Conservation (phyloP, 2,888 invertebrate genomes). For the Lissocephala sabroskyi region DNA sequence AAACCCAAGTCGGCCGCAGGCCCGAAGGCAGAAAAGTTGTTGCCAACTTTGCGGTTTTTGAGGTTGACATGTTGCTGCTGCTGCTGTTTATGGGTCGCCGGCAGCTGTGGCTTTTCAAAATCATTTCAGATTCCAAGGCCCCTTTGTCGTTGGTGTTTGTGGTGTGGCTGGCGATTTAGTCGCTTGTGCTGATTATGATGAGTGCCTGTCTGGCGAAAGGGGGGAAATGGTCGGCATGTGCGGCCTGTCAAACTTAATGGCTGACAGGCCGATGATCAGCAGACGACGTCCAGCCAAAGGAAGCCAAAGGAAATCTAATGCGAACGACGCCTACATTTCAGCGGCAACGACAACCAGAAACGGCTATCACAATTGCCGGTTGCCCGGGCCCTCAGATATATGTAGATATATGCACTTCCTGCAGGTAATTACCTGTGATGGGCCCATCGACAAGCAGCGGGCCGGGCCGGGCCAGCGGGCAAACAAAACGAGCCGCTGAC, state of each 20-base stretch:
- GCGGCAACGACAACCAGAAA: no score
- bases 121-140: no score
- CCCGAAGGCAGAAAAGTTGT: slow-evolving; percentile 39
- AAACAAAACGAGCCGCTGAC: slow-evolving; percentile 59
- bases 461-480: slow-evolving; percentile 5
- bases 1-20: neutral
- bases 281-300: no score
- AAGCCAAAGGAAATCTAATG: no score
- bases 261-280: no score
- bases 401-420: slow-evolving; percentile 60
- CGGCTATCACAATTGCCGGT: no score
- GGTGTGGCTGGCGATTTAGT: neutral
- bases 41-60: slow-evolving; percentile 65
- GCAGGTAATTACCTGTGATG: slow-evolving; percentile 60
- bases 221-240: slow-evolving; percentile 1
- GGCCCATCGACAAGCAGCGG: no score
- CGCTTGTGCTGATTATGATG: slow-evolving; percentile 13
- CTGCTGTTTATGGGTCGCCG: slow-evolving; percentile 60
- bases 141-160: neutral
- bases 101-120: slow-evolving; percentile 10
- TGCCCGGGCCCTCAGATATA: slow-evolving; percentile 10
- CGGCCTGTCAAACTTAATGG: neutral
- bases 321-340: no score
- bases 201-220: slow-evolving; percentile 1
- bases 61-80: slow-evolving; percentile 64